Evolutionary conservation across 2,888 invertebrate genomes (phyloP).

Genomic region (Caenorhabditis doughertyi): DNA sequence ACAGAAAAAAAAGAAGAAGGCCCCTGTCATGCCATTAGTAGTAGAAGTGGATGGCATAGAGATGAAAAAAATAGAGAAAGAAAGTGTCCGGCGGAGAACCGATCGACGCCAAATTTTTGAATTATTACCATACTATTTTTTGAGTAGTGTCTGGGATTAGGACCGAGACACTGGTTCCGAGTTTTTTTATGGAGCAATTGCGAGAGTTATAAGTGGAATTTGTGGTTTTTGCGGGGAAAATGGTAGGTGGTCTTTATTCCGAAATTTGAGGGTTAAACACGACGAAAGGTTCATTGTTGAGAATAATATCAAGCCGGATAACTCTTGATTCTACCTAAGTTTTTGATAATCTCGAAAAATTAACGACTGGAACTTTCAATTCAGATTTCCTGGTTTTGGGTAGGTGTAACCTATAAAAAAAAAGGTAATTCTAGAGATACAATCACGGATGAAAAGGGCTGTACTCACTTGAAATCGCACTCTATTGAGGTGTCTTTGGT

Average conservation of each 20-base stretch:
- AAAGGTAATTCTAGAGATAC: no score
- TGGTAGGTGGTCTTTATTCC: not conserved
- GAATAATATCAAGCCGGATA: no score
- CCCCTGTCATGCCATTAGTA: constrained; percentile 48
- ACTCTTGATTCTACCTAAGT: no score
- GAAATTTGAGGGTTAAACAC: no score
- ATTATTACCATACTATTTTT: constrained; percentile 57
- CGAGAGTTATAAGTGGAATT: constrained; percentile 16
- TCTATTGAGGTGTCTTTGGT: no score
- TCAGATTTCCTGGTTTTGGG: no score
- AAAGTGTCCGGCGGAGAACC: constrained; percentile 23
- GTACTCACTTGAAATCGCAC: no score
- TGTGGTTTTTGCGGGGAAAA: not conserved
- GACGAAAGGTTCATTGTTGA: no score
- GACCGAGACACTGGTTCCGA: constrained; percentile 13
- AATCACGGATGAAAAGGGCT: no score
- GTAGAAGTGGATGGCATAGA: constrained; percentile 33
- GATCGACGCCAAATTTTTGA: constrained; percentile 58
- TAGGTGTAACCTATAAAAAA: no score
- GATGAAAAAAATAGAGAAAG: not conserved
- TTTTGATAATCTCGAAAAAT: no score
- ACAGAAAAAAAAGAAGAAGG: constrained; percentile 1
- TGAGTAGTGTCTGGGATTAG: constrained; percentile 43
- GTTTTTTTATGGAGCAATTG: constrained; percentile 40
- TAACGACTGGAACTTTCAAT: no score